A percentile compares a stretch with the other conserved stretches of the same genome.
phyloP scores from a whole-genome alignment of 2,113 vertebrate species.

The Pogona vitticeps region DNA sequence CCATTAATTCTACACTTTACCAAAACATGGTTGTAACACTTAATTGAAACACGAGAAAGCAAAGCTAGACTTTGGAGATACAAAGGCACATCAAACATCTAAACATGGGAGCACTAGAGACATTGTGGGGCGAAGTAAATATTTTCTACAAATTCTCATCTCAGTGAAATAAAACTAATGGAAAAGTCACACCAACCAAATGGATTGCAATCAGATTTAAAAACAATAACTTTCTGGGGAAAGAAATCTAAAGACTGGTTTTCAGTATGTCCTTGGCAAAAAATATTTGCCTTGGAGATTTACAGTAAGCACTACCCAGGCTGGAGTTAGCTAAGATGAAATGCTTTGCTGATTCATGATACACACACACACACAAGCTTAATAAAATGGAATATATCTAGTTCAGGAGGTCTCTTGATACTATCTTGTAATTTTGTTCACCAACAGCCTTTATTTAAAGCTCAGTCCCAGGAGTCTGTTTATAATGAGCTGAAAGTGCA shows the following conservation, averaged over 20 bases:
- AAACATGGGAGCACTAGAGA: not conserved
- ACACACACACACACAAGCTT: slow-evolving; percentile 15
- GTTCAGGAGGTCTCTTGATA: slow-evolving; percentile 58
- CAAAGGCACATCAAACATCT: not conserved
- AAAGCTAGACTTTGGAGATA: not conserved
- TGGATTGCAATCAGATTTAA: slow-evolving; percentile 17
- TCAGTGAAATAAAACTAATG: slow-evolving; percentile 6
- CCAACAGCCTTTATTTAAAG: slow-evolving; percentile 70
- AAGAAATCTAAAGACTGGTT: slow-evolving; percentile 37
- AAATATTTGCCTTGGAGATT: slow-evolving; percentile 60
- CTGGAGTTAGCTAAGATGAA: slow-evolving; percentile 34
- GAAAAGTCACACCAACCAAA: not conserved
- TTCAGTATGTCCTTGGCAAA: not conserved
- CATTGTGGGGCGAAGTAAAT: not conserved
- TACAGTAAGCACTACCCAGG: not conserved
- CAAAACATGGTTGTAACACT: not conserved
- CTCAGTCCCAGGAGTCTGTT: slow-evolving; percentile 52
- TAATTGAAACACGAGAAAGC: not conserved
- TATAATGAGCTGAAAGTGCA: slow-evolving; percentile 70
- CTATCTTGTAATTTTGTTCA: slow-evolving; percentile 67
- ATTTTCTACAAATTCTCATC: not conserved
- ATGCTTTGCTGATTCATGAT: slow-evolving; percentile 58
- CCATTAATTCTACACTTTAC: not conserved
- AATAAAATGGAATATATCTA: slow-evolving; percentile 60
- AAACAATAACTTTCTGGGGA: not conserved